Conservation (phyloP, 2,797 vertebrate species). For the Carduelis carduelis region DNA sequence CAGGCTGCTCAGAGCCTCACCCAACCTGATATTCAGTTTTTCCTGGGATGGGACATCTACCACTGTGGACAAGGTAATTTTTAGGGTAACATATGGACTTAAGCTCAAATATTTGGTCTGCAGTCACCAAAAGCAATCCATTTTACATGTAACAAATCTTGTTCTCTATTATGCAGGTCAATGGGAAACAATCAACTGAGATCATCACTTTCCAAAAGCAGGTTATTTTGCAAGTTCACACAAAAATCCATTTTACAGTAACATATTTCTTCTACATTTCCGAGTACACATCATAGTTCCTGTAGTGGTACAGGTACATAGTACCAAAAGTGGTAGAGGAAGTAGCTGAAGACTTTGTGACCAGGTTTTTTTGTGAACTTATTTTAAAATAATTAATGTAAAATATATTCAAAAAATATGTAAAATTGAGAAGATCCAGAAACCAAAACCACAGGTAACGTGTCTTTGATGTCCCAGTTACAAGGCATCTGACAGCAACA, state of each 20-base stretch:
- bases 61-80: neutral
- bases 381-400: neutral
- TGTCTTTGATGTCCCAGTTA: neutral
- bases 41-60: neutral
- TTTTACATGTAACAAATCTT: neutral
- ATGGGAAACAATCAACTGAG: neutral
- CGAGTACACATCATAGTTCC: rapidly evolving
- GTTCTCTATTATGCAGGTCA: neutral
- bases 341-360: neutral
- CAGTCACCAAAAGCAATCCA: neutral
- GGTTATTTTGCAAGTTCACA: neutral
- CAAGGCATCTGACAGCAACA: neutral
- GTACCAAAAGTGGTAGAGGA: neutral
- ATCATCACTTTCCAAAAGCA: neutral
- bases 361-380: neutral
- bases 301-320: neutral
- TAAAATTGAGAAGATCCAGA: neutral
- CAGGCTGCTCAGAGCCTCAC: neutral
- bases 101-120: neutral
- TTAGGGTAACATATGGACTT: neutral
- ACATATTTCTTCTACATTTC: neutral
- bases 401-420: neutral
- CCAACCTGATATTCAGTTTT: neutral
- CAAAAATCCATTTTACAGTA: neutral
- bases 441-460: neutral